These are phyloP conservation scores for Etheostoma perlongum DNA, from an alignment of 2,797 vertebrate genomes.

Conservation along the genomic window DNA sequence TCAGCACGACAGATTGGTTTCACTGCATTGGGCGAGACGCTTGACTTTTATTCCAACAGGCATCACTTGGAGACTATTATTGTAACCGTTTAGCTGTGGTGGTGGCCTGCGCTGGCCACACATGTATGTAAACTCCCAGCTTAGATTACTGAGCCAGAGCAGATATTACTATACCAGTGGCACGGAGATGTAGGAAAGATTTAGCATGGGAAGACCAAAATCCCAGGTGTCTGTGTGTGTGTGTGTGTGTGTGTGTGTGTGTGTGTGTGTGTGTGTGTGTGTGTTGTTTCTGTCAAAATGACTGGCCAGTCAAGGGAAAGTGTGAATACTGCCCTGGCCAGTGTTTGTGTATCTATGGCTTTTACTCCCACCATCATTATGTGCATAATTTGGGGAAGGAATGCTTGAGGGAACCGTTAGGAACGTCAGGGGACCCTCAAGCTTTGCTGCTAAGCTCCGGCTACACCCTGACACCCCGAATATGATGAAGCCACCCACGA, in stretches of 20 bases:
- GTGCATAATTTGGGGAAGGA: constrained; percentile 67
- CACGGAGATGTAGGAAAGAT: constrained; percentile 53
- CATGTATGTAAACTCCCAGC: constrained; percentile 58
- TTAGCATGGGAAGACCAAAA: constrained; percentile 48
- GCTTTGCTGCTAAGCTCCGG: constrained; percentile 20
- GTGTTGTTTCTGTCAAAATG: constrained; percentile 54
- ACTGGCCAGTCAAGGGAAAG: constrained; percentile 60
- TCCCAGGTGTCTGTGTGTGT: constrained; percentile 43
- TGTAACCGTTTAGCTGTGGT: constrained; percentile 74
- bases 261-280: constrained; percentile 15
- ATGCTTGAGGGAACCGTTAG: constrained; percentile 50
- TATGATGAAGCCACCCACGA: constrained; percentile 61
- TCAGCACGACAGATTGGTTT: constrained; percentile 68
- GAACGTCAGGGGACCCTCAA: constrained; percentile 55
- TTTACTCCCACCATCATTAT: constrained; percentile 54
- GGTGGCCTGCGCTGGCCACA: constrained; percentile 68
- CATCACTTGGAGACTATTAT: constrained; percentile 76
- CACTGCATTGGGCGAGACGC: constrained; percentile 47
- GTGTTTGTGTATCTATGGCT: constrained; percentile 64
- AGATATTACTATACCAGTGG: constrained; percentile 52
- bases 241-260: constrained; percentile 1
- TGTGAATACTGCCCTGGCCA: constrained; percentile 46
- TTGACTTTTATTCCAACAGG: constrained; percentile 78
- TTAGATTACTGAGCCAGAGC: constrained; percentile 52
- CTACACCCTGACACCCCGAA: constrained; percentile 40